phyloP scores from a whole-genome alignment of 2,888 invertebrate species.

The Napeogenes inachia region DNA sequence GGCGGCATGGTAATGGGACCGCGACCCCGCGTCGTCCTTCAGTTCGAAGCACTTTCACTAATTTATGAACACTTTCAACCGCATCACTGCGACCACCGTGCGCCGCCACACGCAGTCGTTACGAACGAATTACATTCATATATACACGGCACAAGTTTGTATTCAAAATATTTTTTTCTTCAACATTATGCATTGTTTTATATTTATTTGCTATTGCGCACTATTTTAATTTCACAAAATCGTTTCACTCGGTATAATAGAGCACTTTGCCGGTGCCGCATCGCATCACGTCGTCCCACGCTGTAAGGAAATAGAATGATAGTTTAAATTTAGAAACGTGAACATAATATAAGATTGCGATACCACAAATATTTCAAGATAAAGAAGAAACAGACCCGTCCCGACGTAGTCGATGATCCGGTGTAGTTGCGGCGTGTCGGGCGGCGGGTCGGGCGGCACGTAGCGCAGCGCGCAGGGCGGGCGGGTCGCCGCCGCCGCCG shows the following conservation, averaged over 20 bases:
- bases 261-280: conserved; percentile 66
- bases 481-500: conserved; percentile 34
- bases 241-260: conserved; percentile 65
- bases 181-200: background rate
- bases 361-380: background rate
- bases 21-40: background rate
- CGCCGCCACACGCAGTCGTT: background rate
- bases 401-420: conserved; percentile 64
- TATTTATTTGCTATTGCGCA: background rate
- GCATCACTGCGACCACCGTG: background rate
- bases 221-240: background rate
- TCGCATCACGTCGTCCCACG: conserved; percentile 85
- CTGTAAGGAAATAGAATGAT: conserved; percentile 55
- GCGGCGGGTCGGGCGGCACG: conserved; percentile 37
- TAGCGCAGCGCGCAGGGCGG: conserved; percentile 43
- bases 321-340: background rate
- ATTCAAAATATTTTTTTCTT: conserved; percentile 1
- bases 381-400: conserved; percentile 40
- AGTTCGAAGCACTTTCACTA: background rate
- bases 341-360: background rate
- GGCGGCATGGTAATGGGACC: background rate
- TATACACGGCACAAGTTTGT: conserved; percentile 4
- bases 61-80: background rate
- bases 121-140: background rate
- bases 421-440: conserved; percentile 44